Base-by-base conservation (phyloP, 2,113 vertebrate species). In the Corythornis vintsioides region DNA sequence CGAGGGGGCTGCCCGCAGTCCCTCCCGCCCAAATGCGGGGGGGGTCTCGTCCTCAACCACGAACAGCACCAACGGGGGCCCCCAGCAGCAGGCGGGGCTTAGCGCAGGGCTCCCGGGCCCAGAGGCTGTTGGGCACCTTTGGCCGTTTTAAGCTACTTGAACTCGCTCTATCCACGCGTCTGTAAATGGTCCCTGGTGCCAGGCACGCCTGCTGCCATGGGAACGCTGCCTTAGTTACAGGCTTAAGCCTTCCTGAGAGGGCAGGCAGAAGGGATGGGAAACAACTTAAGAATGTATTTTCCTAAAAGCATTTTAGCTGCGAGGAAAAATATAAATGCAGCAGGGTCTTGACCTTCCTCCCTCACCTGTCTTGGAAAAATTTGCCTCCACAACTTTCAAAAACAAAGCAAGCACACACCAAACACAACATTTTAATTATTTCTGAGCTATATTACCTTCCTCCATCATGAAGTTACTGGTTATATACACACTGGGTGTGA, bases 81-180 rank as follows among this genome's bases (percentile, higher is more conserved):
- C 40, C 11, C 25, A 5, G 33, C 29, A 13, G 55, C 82, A 3
- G 11, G 19, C 20, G 26, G 12, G 10, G 35, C 76, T 15, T 11
- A 18, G 74, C 43, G 7, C 20, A 11, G 42, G 8, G 7, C 3
- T 15, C 10, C 19, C 21, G 0, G 24, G 42, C 24, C 57, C 6
- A 18, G n/a, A 24, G 29, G 59, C 35, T 15, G 14, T 10, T 3
- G 1, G 15, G 19, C 42, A 35, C 10, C 25, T 18, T 26, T 10
- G 4, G 21, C 15, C 10, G 5, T 21, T 1, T 1, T 3, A 1
- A 2, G 14, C 1, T 1, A 12, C 25, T 28, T 1, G 33, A 4
- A 19, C 5, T 8, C 10, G 24, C 28, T 26, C 35, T 40, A 3
- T 2, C 33, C 24, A 0, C 5, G 6, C 2, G 3, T 1, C 25